Evolutionary conservation across 92 coral and sea anemone species (phyloP).

Genomic region (Actinostola sp.): DNA sequence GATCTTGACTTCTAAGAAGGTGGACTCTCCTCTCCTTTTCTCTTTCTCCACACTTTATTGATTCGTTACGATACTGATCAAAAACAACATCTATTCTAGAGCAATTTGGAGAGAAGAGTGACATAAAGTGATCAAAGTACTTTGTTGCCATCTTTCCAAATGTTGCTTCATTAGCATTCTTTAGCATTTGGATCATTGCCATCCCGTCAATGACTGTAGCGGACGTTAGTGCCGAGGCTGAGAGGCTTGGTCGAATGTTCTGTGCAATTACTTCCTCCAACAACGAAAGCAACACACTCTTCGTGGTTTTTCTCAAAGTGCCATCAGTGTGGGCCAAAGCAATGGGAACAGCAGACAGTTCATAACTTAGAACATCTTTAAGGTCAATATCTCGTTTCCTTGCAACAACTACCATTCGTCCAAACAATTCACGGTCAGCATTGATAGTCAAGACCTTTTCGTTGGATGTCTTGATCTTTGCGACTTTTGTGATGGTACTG

Average conservation of each 20-base stretch:
- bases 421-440: constrained; percentile 11
- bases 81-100: constrained; percentile 30
- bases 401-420: constrained; percentile 14
- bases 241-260: constrained; percentile 26
- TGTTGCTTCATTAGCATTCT: constrained; percentile 18
- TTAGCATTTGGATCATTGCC: constrained; percentile 31
- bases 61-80: constrained; percentile 32
- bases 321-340: constrained; percentile 21
- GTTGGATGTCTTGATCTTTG: constrained; percentile 9
- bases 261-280: constrained; percentile 9
- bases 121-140: constrained; percentile 22
- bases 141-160: constrained; percentile 31
- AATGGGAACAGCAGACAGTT: constrained; percentile 26
- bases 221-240: constrained; percentile 10
- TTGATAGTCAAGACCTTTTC: not conserved
- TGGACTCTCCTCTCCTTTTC: constrained; percentile 23
- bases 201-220: constrained; percentile 24
- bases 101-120: not conserved
- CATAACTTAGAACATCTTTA: constrained; percentile 24
- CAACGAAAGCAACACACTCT: constrained; percentile 22
- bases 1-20: constrained; percentile 27
- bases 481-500: constrained; percentile 35
- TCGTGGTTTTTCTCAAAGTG: constrained; percentile 22
- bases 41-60: constrained; percentile 37
- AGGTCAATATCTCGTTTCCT: constrained; percentile 5